Base-by-base conservation (phyloP, 2,888 invertebrate species). In the Drosophila gaucha region DNA sequence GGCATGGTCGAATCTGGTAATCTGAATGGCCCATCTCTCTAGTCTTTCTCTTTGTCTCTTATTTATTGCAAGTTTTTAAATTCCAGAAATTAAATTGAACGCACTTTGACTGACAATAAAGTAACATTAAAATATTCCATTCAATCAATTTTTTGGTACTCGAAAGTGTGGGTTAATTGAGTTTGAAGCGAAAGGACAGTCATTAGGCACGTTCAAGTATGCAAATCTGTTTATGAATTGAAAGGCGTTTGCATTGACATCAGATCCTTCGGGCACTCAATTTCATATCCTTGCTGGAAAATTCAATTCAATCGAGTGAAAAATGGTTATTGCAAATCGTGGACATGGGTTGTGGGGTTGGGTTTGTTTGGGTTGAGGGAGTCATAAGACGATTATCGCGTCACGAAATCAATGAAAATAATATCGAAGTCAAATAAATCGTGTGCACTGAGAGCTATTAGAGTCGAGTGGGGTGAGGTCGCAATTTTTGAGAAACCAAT, bases 371-470 rank as follows among this genome's bases (percentile, higher is more conserved):
- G n/a, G n/a, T n/a, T n/a, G 3, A 3, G 9, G 22, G 10, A 26
- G 26, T 1, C 43, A 47, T 66, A 76, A 68, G 64, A 52, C 56
- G 70, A 74, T 82, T 71, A 80, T 75, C 67, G 50, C 12, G 6
- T 56, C 41, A 59, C 31, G 43, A 57, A 73, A 77, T 77, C 83
- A 71, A 78, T 71, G 54, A 54, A 65, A 52, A 43, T 49, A 52
- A 66, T 73, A 77, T 77, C 50, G 22, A 50, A 55, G 35, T 14
- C 41, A 44, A 60, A 83, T 85, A 75, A 82, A 82, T 85, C 62
- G 36, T 38, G 49, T 12, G 22, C 44, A 38, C 33, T 41, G 16
- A 20, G 50, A 56, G 52, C 58, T 74, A 70, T 68, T 59, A 46
- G 49, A 59, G 52, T 8, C 51, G 46, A n/a, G 36, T 44, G 35